Evolutionary conservation across 2,888 invertebrate species (phyloP).

Genomic region (Diplazon laetatorius): DNA sequence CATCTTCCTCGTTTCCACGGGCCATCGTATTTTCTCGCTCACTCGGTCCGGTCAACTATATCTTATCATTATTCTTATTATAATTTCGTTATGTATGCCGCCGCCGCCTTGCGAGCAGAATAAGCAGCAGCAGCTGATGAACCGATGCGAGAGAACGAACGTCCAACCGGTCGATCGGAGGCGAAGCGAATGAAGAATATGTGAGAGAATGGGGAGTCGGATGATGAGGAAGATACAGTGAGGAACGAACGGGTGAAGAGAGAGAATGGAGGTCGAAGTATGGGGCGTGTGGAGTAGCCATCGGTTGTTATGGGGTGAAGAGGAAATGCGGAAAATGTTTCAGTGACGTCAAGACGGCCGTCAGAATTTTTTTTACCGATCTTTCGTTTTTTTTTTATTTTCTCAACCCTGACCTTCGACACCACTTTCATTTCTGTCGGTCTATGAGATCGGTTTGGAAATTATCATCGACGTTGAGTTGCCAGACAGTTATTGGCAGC

Average conservation of each 20-base stretch:
- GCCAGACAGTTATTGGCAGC: too few species aligned
- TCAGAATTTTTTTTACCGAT: neutral
- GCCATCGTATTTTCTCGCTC: conserved; percentile 26
- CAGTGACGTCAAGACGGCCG: conserved; percentile 9
- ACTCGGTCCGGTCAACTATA: conserved; percentile 18
- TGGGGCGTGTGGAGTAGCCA: conserved; percentile 37
- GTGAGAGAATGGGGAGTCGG: conserved; percentile 20
- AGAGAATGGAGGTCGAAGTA: conserved; percentile 42
- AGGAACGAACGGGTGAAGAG: conserved; percentile 41
- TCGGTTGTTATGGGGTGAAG: conserved; percentile 34
- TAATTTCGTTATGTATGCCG: conserved; percentile 71
- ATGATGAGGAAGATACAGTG: conserved; percentile 2
- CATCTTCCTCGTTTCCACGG: conserved; percentile 49
- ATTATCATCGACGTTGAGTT: too few species aligned
- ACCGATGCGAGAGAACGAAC: conserved; percentile 67
- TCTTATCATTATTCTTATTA: conserved; percentile 77
- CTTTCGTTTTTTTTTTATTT: neutral
- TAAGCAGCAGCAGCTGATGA: conserved; percentile 69
- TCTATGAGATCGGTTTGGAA: neutral
- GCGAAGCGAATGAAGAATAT: conserved; percentile 39
- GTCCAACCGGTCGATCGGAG: conserved; percentile 19
- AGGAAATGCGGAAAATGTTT: conserved; percentile 50
- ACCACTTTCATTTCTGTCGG: neutral
- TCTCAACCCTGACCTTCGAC: neutral
- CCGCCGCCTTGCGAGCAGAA: neutral